phyloP scores from a whole-genome alignment of 2,113 vertebrate genomes.

The Hypocryptadius cinnamomeus region DNA sequence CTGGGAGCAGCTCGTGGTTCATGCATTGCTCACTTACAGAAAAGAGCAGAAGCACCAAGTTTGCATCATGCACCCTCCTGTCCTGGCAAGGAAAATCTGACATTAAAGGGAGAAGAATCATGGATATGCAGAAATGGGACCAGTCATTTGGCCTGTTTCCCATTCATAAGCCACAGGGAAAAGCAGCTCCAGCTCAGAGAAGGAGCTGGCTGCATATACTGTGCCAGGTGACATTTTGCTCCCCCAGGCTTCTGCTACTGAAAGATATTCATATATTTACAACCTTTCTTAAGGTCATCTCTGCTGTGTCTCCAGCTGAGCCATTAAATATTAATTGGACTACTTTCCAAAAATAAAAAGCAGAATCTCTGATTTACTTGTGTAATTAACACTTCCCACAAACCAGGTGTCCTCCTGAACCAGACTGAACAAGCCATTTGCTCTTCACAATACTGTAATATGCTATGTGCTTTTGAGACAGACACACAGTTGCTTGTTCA shows the following conservation, averaged over 20 bases:
- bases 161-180: background rate
- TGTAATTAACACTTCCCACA: conserved; percentile 51
- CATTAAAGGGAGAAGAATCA: background rate
- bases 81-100: background rate
- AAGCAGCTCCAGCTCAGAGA: background rate
- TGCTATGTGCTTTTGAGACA: background rate
- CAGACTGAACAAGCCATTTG: background rate
- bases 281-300: conserved; percentile 49
- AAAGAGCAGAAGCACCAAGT: background rate
- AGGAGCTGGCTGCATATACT: background rate
- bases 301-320: conserved; percentile 46
- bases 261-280: conserved; percentile 12
- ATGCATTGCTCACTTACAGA: background rate
- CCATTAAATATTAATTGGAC: conserved; percentile 53
- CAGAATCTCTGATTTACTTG: conserved; percentile 18
- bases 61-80: background rate
- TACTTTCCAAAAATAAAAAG: conserved; percentile 48
- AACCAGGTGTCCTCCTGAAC: conserved; percentile 29
- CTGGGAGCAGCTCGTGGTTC: background rate
- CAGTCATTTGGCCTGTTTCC: background rate
- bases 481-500: background rate
- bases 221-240: conserved; percentile 26
- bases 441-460: background rate
- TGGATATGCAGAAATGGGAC: background rate
- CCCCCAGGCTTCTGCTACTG: background rate